Evolutionary conservation across 1,140 invertebrate species (phyloP).

Genomic region (Zaprionus nigranus): DNA sequence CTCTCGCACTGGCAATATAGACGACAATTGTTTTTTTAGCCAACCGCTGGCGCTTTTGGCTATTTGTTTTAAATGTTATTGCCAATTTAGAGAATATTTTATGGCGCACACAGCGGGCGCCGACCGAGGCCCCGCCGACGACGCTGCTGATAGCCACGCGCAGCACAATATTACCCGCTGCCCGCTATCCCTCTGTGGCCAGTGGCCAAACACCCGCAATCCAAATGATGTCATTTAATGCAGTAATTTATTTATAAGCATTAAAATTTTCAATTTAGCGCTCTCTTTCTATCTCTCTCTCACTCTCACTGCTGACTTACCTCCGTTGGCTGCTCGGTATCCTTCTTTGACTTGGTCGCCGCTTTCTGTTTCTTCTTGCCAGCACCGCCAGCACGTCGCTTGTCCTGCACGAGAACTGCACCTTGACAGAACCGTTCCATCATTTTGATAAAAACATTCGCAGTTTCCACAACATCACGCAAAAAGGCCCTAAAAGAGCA

Average conservation of each 20-base stretch:
- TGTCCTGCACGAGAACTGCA: slow-evolving; percentile 91
- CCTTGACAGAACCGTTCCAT: slow-evolving; percentile 92
- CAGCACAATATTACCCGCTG: not conserved
- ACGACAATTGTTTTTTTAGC: slow-evolving; percentile 75
- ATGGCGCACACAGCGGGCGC: slow-evolving; percentile 64
- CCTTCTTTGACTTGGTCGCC: slow-evolving; percentile 53
- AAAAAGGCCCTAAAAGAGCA: slow-evolving; percentile 89
- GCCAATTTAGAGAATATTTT: slow-evolving; percentile 80
- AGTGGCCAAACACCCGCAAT: slow-evolving; percentile 36
- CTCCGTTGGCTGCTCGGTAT: slow-evolving; percentile 58
- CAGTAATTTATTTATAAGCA: slow-evolving; percentile 75
- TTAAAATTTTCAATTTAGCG: slow-evolving; percentile 61
- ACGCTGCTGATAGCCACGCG: not conserved
- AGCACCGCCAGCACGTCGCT: slow-evolving; percentile 48
- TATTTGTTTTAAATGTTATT: slow-evolving; percentile 82
- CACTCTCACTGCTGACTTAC: slow-evolving; percentile 42
- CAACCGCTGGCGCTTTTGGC: slow-evolving; percentile 35
- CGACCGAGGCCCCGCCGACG: not conserved
- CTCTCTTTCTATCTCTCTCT: not conserved
- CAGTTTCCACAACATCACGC: slow-evolving; percentile 94
- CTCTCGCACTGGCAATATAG: slow-evolving; percentile 50
- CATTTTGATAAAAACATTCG: slow-evolving; percentile 96
- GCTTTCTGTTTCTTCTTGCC: slow-evolving; percentile 58
- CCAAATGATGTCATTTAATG: slow-evolving; percentile 80
- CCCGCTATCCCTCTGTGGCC: not conserved